phyloP scores from a whole-genome alignment of 2,888 invertebrate genomes.

The Amitus sp. region DNA sequence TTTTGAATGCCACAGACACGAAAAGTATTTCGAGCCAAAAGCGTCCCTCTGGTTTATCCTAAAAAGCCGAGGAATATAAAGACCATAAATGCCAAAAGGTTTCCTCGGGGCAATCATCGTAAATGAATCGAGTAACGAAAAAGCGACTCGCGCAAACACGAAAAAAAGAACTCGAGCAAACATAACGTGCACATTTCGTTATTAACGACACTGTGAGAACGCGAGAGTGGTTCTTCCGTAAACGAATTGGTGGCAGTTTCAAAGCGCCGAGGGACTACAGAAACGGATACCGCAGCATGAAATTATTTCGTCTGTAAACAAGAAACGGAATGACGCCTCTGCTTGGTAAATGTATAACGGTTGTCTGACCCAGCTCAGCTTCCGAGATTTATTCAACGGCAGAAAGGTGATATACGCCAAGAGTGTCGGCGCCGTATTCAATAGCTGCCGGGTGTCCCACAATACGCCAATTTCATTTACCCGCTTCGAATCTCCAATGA shows the following conservation, averaged over 20 bases:
- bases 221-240: background rate
- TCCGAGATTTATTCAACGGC: conserved; percentile 32
- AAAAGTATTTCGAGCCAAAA: no score
- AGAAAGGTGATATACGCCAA: conserved; percentile 29
- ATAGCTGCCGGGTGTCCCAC: conserved; percentile 20
- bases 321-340: conserved; percentile 27
- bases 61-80: no score
- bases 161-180: no score
- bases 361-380: conserved; percentile 33
- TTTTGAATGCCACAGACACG: no score
- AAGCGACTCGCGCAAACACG: no score
- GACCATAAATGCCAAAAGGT: no score
- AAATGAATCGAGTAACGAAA: no score
- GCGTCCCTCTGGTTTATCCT: no score
- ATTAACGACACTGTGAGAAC: background rate
- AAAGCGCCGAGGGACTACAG: background rate
- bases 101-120: no score
- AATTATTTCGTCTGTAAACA: conserved; percentile 35
- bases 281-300: conserved; percentile 24
- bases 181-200: no score
- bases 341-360: conserved; percentile 27
- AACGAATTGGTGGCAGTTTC: background rate
- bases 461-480: conserved; percentile 26
- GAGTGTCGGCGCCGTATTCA: conserved; percentile 30
- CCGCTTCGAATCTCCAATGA: conserved; percentile 26